phyloP scores from a whole-genome alignment of 2,797 vertebrate species.

The Rhynchotus rufescens region DNA sequence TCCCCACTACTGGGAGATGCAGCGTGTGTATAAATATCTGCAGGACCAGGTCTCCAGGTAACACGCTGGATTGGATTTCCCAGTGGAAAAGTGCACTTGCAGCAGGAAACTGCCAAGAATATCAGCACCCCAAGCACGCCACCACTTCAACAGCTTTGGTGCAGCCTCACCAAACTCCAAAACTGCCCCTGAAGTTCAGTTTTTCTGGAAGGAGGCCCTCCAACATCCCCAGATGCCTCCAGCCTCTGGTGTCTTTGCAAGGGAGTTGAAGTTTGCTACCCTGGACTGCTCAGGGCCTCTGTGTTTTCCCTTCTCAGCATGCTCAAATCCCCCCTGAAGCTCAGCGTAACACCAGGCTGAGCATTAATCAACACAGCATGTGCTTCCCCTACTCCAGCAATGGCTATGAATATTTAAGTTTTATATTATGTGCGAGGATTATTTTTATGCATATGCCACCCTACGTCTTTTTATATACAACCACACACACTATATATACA shows the following conservation, averaged over 20 bases:
- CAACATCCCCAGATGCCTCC: background rate
- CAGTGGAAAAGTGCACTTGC: too few species aligned
- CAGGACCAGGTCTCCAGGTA: background rate
- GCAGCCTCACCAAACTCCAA: background rate
- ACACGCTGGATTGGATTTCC: background rate
- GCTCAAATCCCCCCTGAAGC: background rate
- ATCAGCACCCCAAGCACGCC: too few species aligned
- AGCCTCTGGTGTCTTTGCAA: background rate
- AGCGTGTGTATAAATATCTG: rapidly evolving
- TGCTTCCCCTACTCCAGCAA: slow-evolving; percentile 21
- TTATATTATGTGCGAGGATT: slow-evolving; percentile 45
- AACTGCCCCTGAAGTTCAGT: rapidly evolving
- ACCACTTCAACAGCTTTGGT: background rate
- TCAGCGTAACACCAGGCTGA: slow-evolving; percentile 21
- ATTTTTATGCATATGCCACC: slow-evolving; percentile 57
- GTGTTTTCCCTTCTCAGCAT: background rate
- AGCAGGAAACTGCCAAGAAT: background rate
- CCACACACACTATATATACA: background rate
- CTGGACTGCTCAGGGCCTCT: background rate
- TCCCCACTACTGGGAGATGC: background rate
- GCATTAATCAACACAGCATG: slow-evolving; percentile 43
- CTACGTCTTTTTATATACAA: slow-evolving; percentile 40
- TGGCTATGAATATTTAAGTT: background rate
- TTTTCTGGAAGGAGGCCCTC: background rate
- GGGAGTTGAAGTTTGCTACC: background rate